Conservation (phyloP, 1,140 invertebrate genomes). For the Zaprionus capensis region DNA sequence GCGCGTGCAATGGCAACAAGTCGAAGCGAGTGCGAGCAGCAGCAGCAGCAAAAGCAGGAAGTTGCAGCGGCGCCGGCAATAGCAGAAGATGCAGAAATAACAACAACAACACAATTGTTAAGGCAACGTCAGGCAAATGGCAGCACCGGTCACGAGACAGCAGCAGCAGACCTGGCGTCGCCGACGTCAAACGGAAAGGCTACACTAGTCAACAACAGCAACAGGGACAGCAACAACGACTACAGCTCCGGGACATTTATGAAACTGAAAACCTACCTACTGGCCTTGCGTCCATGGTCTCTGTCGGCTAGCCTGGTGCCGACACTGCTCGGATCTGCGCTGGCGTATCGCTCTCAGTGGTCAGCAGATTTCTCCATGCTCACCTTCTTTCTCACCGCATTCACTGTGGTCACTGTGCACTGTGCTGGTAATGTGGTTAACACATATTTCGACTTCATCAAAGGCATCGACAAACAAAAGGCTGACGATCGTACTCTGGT, state of each 20-base stretch:
- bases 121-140: conserved; percentile 54
- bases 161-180: background rate
- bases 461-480: conserved; percentile 96
- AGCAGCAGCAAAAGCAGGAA: conserved; percentile 28
- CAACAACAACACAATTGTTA: conserved; percentile 20
- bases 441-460: conserved; percentile 97
- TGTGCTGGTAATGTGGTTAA: conserved; percentile 98
- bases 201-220: background rate
- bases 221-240: conserved; percentile 16
- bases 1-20: conserved; percentile 72
- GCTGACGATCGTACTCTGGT: conserved; percentile 97
- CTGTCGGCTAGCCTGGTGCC: conserved; percentile 95
- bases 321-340: conserved; percentile 90
- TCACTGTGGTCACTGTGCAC: conserved; percentile 95
- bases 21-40: conserved; percentile 33
- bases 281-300: conserved; percentile 96
- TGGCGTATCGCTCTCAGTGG: conserved; percentile 92
- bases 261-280: conserved; percentile 94
- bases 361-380: conserved; percentile 90
- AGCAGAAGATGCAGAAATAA: conserved; percentile 15
- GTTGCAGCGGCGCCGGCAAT: conserved; percentile 8
- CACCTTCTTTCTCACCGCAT: conserved; percentile 91
- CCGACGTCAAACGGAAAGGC: conserved; percentile 34
- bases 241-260: conserved; percentile 87
- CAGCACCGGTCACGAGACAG: conserved; percentile 32